A percentile compares a stretch with the other conserved stretches of the same genome.
These are phyloP conservation scores for Oikopleura vanhoeffeni DNA, from an alignment of 23 tunicate genomes.

Conservation along the genomic window DNA sequence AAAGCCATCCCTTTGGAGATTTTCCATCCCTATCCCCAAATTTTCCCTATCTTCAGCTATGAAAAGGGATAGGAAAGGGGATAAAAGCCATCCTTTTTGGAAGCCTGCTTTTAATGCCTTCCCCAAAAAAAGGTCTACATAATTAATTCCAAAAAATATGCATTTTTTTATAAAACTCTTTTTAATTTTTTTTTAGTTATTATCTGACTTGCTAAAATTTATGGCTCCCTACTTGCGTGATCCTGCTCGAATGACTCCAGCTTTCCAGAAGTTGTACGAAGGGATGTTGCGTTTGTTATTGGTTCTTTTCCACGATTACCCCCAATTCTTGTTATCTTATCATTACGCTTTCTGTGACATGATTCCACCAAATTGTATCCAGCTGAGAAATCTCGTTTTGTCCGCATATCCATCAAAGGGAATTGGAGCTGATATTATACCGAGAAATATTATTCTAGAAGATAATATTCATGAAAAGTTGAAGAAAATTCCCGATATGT, in stretches of 20 bases:
- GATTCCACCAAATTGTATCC: slow-evolving; percentile 95
- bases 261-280: slow-evolving; percentile 20
- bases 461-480: neutral
- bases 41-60: too few relatives aligned
- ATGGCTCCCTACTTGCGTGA: slow-evolving; percentile 86
- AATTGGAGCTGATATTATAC: neutral
- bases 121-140: neutral
- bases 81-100: too few relatives aligned
- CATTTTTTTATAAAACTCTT: neutral
- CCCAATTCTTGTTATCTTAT: slow-evolving; percentile 81
- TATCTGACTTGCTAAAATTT: slow-evolving; percentile 56
- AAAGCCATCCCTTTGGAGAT: too few relatives aligned
- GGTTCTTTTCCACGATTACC: slow-evolving; percentile 88
- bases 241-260: neutral
- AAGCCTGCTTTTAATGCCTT: neutral
- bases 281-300: slow-evolving; percentile 80
- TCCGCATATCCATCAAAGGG: slow-evolving; percentile 34
- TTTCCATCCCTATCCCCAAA: too few relatives aligned
- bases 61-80: too few relatives aligned
- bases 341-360: slow-evolving; percentile 98
- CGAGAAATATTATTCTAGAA: neutral
- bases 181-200: slow-evolving; percentile 13
- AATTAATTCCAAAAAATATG: neutral
- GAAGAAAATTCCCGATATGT: neutral
- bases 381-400: slow-evolving; percentile 68